These are phyloP conservation scores for Mesorhabditis spiculigera DNA, from an alignment of 2,888 invertebrate genomes.

Conservation along the genomic window DNA sequence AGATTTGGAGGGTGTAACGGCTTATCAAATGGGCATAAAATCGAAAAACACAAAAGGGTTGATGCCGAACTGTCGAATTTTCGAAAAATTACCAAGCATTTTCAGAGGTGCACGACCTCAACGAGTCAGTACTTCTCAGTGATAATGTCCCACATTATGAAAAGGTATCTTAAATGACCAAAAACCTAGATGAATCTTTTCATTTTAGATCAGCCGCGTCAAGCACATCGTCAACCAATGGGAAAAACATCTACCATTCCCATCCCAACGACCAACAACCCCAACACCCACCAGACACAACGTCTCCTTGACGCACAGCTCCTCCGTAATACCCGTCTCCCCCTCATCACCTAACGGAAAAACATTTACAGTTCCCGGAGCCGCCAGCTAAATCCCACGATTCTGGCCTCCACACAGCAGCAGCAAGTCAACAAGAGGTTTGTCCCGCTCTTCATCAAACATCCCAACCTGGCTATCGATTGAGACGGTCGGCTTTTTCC, in stretches of 20 bases:
- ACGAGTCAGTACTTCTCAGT: neutral
- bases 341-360: neutral
- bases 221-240: neutral
- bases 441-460: neutral
- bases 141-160: neutral
- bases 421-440: slow-evolving; percentile 5
- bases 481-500: neutral
- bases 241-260: neutral
- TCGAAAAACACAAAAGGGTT: no score
- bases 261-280: neutral
- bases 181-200: neutral
- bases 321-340: neutral
- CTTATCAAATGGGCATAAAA: no score
- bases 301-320: neutral
- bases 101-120: slow-evolving; percentile 1
- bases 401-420: neutral
- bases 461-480: neutral
- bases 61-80: no score
- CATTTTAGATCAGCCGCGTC: neutral
- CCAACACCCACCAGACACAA: neutral
- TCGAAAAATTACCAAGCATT: neutral
- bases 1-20: no score
- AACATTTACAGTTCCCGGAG: neutral
- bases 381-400: neutral
- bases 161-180: neutral